Evolutionary conservation across 2,888 invertebrate genomes (phyloP).

Genomic region (Chrysodeixis includens): DNA sequence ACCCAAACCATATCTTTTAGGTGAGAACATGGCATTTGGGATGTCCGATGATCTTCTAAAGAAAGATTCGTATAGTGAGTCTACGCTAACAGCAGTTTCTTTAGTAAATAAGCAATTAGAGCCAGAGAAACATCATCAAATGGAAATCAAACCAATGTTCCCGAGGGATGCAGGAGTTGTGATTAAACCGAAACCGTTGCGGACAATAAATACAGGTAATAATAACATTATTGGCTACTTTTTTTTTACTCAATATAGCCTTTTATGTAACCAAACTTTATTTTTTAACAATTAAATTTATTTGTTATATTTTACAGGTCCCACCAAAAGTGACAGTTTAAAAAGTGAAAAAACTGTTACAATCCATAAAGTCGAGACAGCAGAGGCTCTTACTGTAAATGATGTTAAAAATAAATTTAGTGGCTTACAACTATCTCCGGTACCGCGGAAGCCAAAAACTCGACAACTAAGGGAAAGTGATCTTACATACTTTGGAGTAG

Average conservation of each 20-base stretch:
- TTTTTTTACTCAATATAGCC: neutral
- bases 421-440: constrained; percentile 69
- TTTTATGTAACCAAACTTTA: neutral
- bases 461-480: constrained; percentile 90
- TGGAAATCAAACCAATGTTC: constrained; percentile 64
- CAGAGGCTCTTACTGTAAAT: constrained; percentile 37
- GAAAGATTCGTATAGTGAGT: constrained; percentile 57
- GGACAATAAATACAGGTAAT: constrained; percentile 77
- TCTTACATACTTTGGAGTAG: constrained; percentile 89
- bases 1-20: constrained; percentile 93
- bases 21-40: constrained; percentile 90
- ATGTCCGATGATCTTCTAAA: constrained; percentile 58
- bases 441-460: constrained; percentile 71
- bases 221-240: constrained; percentile 9
- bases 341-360: constrained; percentile 45
- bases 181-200: constrained; percentile 60
- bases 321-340: constrained; percentile 49
- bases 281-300: neutral
- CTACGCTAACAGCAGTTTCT: constrained; percentile 74
- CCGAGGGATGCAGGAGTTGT: constrained; percentile 60
- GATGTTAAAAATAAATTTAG: constrained; percentile 66
- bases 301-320: constrained; percentile 62
- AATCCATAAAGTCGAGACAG: constrained; percentile 40
- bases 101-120: constrained; percentile 81
- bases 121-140: constrained; percentile 66